Conservation (phyloP, 2,888 invertebrate species). For the Hyposoter dolosus region DNA sequence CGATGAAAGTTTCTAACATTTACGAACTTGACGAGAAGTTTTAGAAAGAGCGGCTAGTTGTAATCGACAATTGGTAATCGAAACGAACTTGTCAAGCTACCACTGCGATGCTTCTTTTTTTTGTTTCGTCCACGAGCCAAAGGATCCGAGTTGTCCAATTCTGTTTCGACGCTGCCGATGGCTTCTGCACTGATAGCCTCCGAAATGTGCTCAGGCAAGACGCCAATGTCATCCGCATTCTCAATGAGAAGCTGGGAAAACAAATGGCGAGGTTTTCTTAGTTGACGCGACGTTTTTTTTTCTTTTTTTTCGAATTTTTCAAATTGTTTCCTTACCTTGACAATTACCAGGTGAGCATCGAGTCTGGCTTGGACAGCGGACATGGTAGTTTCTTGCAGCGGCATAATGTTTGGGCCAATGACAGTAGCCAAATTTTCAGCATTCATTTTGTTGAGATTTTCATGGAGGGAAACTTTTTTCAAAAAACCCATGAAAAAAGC, state of each 20-base stretch:
- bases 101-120: constrained; percentile 92
- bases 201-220: constrained; percentile 88
- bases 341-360: constrained; percentile 89
- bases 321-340: constrained; percentile 86
- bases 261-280: constrained; percentile 12
- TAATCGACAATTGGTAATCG: not conserved
- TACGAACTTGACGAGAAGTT: too few relatives aligned
- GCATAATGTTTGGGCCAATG: constrained; percentile 94
- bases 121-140: constrained; percentile 84
- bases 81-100: constrained; percentile 91
- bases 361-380: constrained; percentile 87
- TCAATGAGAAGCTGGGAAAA: constrained; percentile 89
- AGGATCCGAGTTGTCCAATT: constrained; percentile 79
- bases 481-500: constrained; percentile 94
- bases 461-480: constrained; percentile 89
- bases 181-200: constrained; percentile 83
- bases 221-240: constrained; percentile 91
- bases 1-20: constrained; percentile 1
- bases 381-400: constrained; percentile 88
- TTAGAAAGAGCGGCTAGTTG: not conserved
- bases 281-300: not conserved
- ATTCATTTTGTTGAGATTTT: constrained; percentile 93
- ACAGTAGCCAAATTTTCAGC: constrained; percentile 93
- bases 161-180: constrained; percentile 78
- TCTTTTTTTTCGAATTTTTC: constrained; percentile 6